Evolutionary conservation across 2,888 invertebrate species (phyloP).

Genomic region (Pegoplata infirma): DNA sequence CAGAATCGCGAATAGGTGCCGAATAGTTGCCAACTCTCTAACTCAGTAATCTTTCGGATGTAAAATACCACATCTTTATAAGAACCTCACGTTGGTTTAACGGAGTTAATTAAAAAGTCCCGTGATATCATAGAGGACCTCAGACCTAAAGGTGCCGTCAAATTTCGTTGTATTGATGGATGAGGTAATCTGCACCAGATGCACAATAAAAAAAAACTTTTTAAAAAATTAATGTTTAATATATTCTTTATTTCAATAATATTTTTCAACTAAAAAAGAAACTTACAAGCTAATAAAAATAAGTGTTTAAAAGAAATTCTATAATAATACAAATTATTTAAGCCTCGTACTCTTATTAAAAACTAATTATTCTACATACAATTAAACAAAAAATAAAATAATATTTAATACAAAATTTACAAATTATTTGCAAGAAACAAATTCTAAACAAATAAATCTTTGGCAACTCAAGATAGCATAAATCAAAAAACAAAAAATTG

Average conservation of each 20-base stretch:
- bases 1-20: too few species aligned
- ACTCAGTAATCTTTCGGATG: too few species aligned
- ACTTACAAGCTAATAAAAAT: neutral
- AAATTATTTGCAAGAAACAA: slow-evolving; percentile 1
- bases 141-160: too few species aligned
- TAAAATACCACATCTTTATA: too few species aligned
- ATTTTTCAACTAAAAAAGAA: slow-evolving; percentile 16
- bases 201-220: neutral
- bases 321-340: neutral
- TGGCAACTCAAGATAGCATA: slow-evolving; percentile 18
- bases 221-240: neutral
- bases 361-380: neutral
- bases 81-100: too few species aligned
- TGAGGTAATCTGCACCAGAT: too few species aligned
- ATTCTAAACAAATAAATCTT: slow-evolving; percentile 29
- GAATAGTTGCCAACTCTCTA: too few species aligned
- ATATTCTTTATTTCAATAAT: slow-evolving; percentile 16
- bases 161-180: too few species aligned
- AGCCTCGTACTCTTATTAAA: slow-evolving; percentile 18
- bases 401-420: slow-evolving; percentile 11
- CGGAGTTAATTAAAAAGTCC: too few species aligned
- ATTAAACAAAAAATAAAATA: slow-evolving; percentile 8
- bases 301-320: neutral
- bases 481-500: too few species aligned
- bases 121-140: too few species aligned